phyloP scores from a whole-genome alignment of 2,888 invertebrate genomes.

The Azorinus chamasolen region DNA sequence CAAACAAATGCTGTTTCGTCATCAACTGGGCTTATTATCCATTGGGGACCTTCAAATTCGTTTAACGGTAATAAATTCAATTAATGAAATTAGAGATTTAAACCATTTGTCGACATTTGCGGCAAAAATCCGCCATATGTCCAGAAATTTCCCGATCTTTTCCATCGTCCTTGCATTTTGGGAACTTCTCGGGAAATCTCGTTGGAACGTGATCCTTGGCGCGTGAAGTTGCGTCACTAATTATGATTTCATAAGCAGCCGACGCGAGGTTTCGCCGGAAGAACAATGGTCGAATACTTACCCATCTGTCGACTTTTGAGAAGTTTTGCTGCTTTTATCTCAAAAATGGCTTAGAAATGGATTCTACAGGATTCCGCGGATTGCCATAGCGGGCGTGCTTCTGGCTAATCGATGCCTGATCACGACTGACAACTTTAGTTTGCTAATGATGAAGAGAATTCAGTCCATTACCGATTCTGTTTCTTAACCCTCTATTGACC shows the following conservation, averaged over 20 bases:
- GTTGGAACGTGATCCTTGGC: slow-evolving; percentile 52
- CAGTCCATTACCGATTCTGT: too few relatives aligned
- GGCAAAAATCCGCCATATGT: slow-evolving; percentile 53
- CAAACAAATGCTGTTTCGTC: slow-evolving; percentile 22
- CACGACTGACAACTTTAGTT: not conserved
- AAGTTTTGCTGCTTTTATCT: not conserved
- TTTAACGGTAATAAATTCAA: slow-evolving; percentile 66
- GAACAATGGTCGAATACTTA: slow-evolving; percentile 50
- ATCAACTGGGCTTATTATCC: slow-evolving; percentile 30
- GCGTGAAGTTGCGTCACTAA: slow-evolving; percentile 73
- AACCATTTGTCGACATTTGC: slow-evolving; percentile 44
- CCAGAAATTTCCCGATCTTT: slow-evolving; percentile 45
- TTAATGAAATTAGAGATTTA: slow-evolving; percentile 63
- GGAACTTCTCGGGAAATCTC: slow-evolving; percentile 55
- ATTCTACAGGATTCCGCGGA: too few relatives aligned
- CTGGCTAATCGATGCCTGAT: not conserved
- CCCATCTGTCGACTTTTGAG: slow-evolving; percentile 61
- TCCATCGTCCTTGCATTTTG: slow-evolving; percentile 11
- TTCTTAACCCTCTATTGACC: too few relatives aligned
- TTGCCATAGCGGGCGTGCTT: not conserved
- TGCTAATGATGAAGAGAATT: not conserved
- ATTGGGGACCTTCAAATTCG: slow-evolving; percentile 53
- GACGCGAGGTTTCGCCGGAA: slow-evolving; percentile 28
- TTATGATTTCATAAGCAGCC: slow-evolving; percentile 50
- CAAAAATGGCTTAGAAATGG: too few relatives aligned